Conservation (phyloP, 2,113 vertebrate genomes). For the Paradoxurus hermaphroditus region DNA sequence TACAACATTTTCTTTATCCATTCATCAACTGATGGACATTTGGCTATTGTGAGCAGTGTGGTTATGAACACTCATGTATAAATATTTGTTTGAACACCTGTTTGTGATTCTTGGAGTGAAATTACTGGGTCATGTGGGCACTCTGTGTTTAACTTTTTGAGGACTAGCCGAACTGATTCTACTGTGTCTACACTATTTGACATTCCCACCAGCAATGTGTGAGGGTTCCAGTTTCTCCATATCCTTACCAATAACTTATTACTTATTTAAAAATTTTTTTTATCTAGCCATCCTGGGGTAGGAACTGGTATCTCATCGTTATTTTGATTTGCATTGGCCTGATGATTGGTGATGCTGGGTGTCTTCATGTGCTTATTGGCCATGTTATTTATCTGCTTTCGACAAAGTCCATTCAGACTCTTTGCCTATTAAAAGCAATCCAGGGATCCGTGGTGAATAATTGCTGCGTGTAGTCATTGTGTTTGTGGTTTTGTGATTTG, state of each 20-base stretch:
- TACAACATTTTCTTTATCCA: not conserved
- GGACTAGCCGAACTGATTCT: not conserved
- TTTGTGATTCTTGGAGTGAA: not conserved
- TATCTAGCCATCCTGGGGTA: not conserved
- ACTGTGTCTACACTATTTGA: not conserved
- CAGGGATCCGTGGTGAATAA: not conserved
- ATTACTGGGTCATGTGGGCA: not conserved
- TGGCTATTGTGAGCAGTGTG: not conserved
- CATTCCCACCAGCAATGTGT: not conserved
- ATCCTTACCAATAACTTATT: not conserved
- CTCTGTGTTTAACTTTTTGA: not conserved
- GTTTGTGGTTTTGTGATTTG: not conserved
- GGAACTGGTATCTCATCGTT: not conserved
- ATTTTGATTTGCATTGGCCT: not conserved
- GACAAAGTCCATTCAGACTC: not conserved
- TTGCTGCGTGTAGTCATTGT: not conserved
- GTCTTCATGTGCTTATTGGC: not conserved
- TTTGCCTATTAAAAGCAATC: not conserved
- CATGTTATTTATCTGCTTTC: not conserved
- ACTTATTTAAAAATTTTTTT: not conserved
- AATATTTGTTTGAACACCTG: not conserved
- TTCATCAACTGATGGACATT: not conserved
- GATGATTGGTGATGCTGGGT: not conserved
- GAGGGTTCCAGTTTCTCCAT: not conserved
- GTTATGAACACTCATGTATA: not conserved